Conservation (phyloP, 2,888 invertebrate genomes). For the Trilocha varians region DNA sequence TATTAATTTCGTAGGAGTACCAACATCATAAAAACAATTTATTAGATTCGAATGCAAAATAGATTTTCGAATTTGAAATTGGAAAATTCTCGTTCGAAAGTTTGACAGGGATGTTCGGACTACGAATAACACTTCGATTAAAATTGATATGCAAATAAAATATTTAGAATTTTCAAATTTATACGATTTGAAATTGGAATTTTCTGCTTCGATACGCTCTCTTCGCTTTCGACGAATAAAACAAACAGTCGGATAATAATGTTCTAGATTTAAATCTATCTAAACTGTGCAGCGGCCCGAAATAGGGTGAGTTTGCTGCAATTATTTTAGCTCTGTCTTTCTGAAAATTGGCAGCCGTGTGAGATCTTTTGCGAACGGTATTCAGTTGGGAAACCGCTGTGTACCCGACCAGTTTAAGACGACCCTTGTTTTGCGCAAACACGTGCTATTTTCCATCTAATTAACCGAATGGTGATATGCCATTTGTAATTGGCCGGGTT, state of each 20-base stretch:
- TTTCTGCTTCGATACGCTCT: not conserved
- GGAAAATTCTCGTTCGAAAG: slow-evolving; percentile 9
- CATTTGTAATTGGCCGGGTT: slow-evolving; percentile 44
- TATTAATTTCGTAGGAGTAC: too few species aligned
- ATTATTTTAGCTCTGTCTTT: slow-evolving; percentile 73
- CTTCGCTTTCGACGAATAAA: slow-evolving; percentile 20
- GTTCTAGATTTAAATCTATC: slow-evolving; percentile 64
- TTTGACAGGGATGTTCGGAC: too few species aligned
- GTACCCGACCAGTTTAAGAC: slow-evolving; percentile 33
- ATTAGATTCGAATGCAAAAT: not conserved
- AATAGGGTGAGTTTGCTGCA: slow-evolving; percentile 70
- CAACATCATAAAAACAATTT: too few species aligned
- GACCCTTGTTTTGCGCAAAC: slow-evolving; percentile 38
- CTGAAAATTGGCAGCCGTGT: slow-evolving; percentile 72
- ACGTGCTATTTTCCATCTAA: slow-evolving; percentile 11
- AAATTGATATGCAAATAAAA: too few species aligned
- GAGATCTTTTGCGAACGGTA: slow-evolving; percentile 66
- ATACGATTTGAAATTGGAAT: slow-evolving; percentile 6
- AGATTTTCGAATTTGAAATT: too few species aligned
- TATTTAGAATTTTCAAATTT: too few species aligned
- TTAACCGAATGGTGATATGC: slow-evolving; percentile 36
- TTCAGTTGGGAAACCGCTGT: slow-evolving; percentile 71
- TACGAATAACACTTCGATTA: too few species aligned
- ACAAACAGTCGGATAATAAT: slow-evolving; percentile 46
- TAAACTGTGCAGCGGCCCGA: slow-evolving; percentile 56